Evolutionary conservation across 2,888 invertebrate species (phyloP), one percentile per base, ranked within the genome.

Genomic region (Plagodis dolabraria): DNA sequence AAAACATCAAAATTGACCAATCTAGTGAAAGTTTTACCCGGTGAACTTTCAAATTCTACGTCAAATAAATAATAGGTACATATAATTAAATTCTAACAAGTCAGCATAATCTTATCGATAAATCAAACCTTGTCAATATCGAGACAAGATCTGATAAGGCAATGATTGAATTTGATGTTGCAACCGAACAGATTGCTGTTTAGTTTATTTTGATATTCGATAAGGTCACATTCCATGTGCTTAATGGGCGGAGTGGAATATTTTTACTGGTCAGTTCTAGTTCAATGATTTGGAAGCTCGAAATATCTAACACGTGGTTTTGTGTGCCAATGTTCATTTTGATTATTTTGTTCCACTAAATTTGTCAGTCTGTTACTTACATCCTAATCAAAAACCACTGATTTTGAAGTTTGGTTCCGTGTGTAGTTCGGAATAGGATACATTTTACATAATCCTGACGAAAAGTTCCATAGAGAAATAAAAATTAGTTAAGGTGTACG

Each of bases 51-150:
- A 67, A 68, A 67, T 69, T 53, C 61, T 53, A 56, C 65, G 62
- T 52, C 53, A 69, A 67, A 72, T 71, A 70, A 70, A 65, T 63
- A 57, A 68, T 7, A 36, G 36, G 7, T 36, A 36, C 36, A 36
- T 67, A 75, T 69, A 76, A 78, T 75, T 72, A 73, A 71, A 71
- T 72, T 72, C 53, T 72, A 74, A 77, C 75, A 74, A 77, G 70
- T 74, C 74, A 73, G 72, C 69, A 67, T 65, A 40, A 74, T 67
- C 68, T 63, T 63, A 61, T 64, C 69, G 43, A 49, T 57, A 51
- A 33, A 67, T 69, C 66, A 35, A 49, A 50, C 44, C 55, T 46
- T 53, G 61, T 65, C 66, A 63, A 53, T 50, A 63, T 63, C 57
- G 11, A 59, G 61, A 53, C 57, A 63, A 63, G 69, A 76, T 76